Evolutionary conservation across 2,797 vertebrate genomes (phyloP).

Genomic region (Chiloscyllium punctatum): DNA sequence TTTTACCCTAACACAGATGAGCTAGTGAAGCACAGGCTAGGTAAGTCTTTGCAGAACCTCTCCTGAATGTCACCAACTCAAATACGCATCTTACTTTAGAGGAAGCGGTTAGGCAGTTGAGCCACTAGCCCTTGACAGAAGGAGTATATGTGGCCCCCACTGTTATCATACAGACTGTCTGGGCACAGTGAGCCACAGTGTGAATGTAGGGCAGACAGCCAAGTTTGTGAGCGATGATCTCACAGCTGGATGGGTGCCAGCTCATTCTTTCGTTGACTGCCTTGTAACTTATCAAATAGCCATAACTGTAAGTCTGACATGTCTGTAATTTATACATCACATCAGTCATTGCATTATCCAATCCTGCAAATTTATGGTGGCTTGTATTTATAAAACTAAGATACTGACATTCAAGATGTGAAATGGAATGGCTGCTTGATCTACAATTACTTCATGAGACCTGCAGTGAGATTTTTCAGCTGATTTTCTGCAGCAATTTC

Average conservation of each 20-base stretch:
- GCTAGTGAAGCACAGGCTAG: background rate
- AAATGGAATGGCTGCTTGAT: background rate
- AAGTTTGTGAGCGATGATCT: slow-evolving; percentile 25
- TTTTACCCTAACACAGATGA: background rate
- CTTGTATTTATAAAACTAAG: background rate
- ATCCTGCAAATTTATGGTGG: background rate
- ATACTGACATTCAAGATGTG: background rate
- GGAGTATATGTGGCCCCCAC: background rate
- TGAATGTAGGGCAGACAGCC: slow-evolving; percentile 5
- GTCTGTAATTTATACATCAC: background rate
- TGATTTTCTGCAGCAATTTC: background rate
- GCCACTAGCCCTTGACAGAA: background rate
- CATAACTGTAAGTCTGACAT: slow-evolving; percentile 21
- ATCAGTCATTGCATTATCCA: background rate
- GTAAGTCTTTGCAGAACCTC: background rate
- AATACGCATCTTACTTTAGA: background rate
- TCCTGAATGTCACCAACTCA: background rate
- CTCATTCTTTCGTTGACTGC: slow-evolving; percentile 24
- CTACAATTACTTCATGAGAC: background rate
- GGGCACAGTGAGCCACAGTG: background rate
- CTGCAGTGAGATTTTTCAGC: background rate
- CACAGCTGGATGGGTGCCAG: slow-evolving; percentile 14
- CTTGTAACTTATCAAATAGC: slow-evolving; percentile 4
- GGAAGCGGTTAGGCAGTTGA: background rate
- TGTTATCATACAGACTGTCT: background rate